Percentiles rank a stretch among this genome's conserved stretches.
Evolutionary conservation across 64 coral and sea anemone species (phyloP).

Genomic region (Cladopsammia gracilis): DNA sequence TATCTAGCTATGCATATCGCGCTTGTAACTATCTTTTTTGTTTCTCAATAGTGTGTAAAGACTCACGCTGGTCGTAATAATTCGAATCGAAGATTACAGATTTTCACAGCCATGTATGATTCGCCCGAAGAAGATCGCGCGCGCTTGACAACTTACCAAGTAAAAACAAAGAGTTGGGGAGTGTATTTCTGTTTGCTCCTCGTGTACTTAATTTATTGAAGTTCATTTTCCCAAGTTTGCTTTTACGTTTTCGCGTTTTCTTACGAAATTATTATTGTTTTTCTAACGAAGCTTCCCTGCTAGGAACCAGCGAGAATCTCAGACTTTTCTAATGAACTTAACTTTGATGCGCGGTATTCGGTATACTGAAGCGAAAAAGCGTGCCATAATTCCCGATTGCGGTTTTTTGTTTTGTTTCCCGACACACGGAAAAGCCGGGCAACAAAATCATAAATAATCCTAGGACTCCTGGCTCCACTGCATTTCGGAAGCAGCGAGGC

Average conservation of each 20-base stretch:
- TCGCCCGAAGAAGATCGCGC: background rate
- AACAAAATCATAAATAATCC: background rate
- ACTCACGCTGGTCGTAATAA: slow-evolving; percentile 31
- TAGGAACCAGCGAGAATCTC: background rate
- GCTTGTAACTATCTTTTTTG: slow-evolving; percentile 22
- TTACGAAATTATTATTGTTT: slow-evolving; percentile 1
- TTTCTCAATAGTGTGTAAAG: background rate
- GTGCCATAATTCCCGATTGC: too few relatives aligned
- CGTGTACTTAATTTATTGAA: slow-evolving; percentile 1
- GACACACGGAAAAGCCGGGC: background rate
- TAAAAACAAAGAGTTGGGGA: background rate
- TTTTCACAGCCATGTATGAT: background rate
- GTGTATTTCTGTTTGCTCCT: background rate
- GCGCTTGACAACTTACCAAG: background rate
- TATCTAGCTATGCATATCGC: slow-evolving; percentile 16
- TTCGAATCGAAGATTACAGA: slow-evolving; percentile 28
- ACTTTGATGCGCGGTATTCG: background rate
- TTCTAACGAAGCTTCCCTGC: background rate
- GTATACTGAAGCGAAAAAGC: background rate
- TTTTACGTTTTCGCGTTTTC: background rate
- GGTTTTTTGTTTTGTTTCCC: background rate
- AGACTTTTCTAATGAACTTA: slow-evolving; percentile 16
- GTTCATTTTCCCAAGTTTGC: background rate
- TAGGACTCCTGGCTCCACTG: slow-evolving; percentile 3
- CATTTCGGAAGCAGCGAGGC: background rate